A percentile compares a stretch with the other conserved stretches of the same genome.
Conservation (phyloP, 2,888 invertebrate genomes). For the Thymelicus acteon region DNA sequence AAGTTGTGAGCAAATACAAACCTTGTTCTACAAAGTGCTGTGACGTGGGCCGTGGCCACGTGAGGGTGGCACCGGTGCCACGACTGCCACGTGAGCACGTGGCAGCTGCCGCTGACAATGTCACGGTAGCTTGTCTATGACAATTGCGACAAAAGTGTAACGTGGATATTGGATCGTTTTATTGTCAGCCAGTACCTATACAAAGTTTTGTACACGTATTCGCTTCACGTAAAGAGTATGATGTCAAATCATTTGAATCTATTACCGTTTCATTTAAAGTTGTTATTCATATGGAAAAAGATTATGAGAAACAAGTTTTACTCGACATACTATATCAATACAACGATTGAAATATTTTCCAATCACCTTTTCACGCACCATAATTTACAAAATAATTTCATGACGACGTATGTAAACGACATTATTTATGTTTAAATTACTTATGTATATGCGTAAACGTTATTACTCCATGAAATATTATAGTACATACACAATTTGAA, state of each 20-base stretch:
- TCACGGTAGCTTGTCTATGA: slow-evolving; percentile 4
- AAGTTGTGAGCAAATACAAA: slow-evolving; percentile 69
- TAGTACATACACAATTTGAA: neutral
- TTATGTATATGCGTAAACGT: neutral
- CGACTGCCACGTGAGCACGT: slow-evolving; percentile 61
- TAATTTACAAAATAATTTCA: neutral
- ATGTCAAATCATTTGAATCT: too few relatives aligned
- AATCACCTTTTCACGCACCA: neutral
- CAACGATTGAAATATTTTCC: neutral
- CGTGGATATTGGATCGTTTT: neutral
- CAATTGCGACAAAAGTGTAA: neutral
- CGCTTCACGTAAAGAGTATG: too few relatives aligned
- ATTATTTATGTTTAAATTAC: neutral
- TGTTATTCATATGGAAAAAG: too few relatives aligned
- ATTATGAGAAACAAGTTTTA: too few relatives aligned
- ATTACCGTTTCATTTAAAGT: too few relatives aligned
- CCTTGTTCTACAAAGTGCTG: slow-evolving; percentile 44
- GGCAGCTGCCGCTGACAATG: slow-evolving; percentile 38
- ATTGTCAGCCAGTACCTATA: too few relatives aligned
- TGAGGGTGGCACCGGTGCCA: slow-evolving; percentile 36
- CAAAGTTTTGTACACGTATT: too few relatives aligned
- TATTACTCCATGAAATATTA: neutral
- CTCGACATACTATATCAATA: neutral
- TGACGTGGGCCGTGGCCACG: slow-evolving; percentile 44
- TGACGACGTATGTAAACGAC: neutral